These are phyloP conservation scores for Rhea americana DNA, from an alignment of 2,113 vertebrate species.

Conservation along the genomic window DNA sequence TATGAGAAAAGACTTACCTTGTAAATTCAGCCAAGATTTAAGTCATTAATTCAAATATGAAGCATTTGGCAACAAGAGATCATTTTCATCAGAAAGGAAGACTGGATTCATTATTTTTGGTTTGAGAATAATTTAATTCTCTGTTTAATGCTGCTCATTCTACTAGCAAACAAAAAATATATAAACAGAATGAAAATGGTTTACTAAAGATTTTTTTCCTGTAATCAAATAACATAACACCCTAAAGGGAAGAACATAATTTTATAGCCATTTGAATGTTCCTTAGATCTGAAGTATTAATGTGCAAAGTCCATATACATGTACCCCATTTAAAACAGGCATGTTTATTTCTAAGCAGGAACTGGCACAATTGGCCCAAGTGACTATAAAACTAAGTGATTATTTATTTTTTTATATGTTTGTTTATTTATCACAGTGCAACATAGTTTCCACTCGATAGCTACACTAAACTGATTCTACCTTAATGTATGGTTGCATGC, in stretches of 20 bases:
- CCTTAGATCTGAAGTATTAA: neutral
- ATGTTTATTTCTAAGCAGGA: neutral
- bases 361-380: neutral
- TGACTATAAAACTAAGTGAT: neutral
- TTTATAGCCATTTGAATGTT: neutral
- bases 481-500: neutral
- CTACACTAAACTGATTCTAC: neutral
- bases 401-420: neutral
- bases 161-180: slow-evolving; percentile 12
- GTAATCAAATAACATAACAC: neutral
- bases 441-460: neutral
- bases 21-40: slow-evolving; percentile 59
- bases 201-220: neutral
- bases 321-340: neutral
- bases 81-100: slow-evolving; percentile 67
- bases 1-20: slow-evolving; percentile 75
- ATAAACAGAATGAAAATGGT: neutral
- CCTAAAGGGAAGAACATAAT: neutral
- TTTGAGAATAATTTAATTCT: slow-evolving; percentile 56
- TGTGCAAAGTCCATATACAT: neutral
- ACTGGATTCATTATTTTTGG: slow-evolving; percentile 42
- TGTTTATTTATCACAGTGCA: neutral
- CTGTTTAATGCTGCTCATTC: slow-evolving; percentile 45
- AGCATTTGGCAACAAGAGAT: slow-evolving; percentile 68
- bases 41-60: slow-evolving; percentile 72